Percentiles rank a stretch among this genome's conserved stretches.
Evolutionary conservation across 2,113 vertebrate genomes (phyloP).

Genomic region (Antechinus flavipes): DNA sequence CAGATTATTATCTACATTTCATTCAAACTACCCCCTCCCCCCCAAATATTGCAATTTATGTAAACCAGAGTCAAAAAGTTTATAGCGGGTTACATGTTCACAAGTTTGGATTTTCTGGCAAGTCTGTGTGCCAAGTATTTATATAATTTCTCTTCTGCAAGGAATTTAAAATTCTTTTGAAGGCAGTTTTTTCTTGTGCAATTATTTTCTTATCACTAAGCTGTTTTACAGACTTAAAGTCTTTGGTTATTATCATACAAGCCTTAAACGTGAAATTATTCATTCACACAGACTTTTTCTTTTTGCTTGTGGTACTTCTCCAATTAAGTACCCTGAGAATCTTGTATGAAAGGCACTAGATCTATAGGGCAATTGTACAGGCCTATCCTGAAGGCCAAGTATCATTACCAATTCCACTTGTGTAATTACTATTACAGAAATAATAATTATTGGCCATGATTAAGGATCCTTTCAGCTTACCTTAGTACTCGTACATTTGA

Average conservation of each 20-base stretch:
- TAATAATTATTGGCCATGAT: not conserved
- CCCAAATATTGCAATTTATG: not conserved
- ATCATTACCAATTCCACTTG: not conserved
- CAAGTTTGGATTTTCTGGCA: conserved; percentile 74
- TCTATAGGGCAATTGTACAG: not conserved
- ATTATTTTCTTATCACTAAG: conserved; percentile 81
- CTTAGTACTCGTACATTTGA: not conserved
- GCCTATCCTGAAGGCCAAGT: not conserved
- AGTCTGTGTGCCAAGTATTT: conserved; percentile 65
- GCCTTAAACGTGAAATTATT: not conserved
- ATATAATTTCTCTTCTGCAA: conserved; percentile 80
- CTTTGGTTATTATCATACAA: not conserved
- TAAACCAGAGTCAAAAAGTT: not conserved
- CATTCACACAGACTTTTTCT: not conserved
- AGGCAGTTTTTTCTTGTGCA: conserved; percentile 75
- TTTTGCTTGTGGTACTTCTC: not conserved
- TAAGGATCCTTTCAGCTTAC: not conserved
- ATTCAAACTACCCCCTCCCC: not conserved
- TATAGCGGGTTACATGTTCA: conserved; percentile 41
- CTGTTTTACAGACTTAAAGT: conserved; percentile 64
- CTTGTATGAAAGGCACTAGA: not conserved
- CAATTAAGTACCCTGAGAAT: not conserved
- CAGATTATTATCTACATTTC: not conserved
- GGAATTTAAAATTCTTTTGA: conserved; percentile 79
- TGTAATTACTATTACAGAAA: not conserved